Base-by-base conservation (phyloP, 2,113 vertebrate species). In the Nycticorax nycticorax region DNA sequence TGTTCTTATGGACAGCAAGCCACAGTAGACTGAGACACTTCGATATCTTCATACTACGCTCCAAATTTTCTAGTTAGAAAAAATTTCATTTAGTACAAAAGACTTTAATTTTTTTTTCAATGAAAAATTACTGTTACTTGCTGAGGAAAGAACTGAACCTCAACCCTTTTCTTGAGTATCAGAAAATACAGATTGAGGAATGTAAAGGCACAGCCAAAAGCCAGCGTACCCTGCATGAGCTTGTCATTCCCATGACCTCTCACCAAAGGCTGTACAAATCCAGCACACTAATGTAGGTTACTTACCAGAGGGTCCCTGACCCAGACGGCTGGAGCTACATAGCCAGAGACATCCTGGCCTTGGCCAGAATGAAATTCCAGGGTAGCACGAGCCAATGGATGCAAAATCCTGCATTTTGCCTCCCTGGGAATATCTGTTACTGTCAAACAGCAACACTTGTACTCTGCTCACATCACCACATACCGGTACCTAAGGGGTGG, bases 171-270 rank as follows among this genome's bases (percentile, higher is more conserved):
- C 20, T 53, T 14, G 11, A 74, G 21, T 33, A 39, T 60, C 28
- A 67, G 35, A 69, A 48, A 56, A 68, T 37, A 50, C 1, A 60
- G 30, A 27, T 11, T 47, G 24, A 27, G 7, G 62, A 17, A 45
- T 3, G 8, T 60, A 22, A 76, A 16, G 41, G n/a, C 15, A 28
- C 19, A 52, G 10, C 24, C 57, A 35, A 80, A 72, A 80, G 6
- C 24, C 67, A 57, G 8, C 3, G 13, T 53, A 62, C 37, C 48
- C 28, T 20, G 56, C 0, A 1, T 0, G 2, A 79, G 27, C 14
- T 48, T 80, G 23, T 35, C 20, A 10, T 72, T 72, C 53, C 45
- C 43, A 18, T 21, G 41, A 30, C 30, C 13, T 56, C n/a, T 48
- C 67, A 35, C 35, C 35, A 64, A 12, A 33, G 45, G 18, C 37